Percentiles rank a stretch among this genome's conserved stretches.
Evolutionary conservation across 2,797 vertebrate genomes (phyloP).

Genomic region (Neosilurus hyrtlii): DNA sequence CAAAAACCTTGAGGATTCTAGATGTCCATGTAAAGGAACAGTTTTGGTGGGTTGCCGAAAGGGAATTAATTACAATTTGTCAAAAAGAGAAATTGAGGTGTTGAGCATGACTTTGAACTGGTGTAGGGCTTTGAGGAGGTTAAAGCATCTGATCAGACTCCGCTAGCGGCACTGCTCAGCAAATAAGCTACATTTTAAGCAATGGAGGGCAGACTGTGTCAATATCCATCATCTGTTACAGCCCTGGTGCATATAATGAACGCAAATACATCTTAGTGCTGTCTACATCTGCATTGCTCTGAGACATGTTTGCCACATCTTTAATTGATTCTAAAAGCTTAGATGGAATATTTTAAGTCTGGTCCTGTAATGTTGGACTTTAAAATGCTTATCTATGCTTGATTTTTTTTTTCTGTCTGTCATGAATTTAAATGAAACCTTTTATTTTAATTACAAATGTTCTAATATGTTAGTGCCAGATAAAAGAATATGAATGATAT

Average conservation of each 20-base stretch:
- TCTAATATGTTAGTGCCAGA: not conserved
- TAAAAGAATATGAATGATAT: not conserved
- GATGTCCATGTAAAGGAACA: conserved; percentile 9
- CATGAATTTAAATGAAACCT: not conserved
- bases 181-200: conserved; percentile 13
- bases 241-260: conserved; percentile 4
- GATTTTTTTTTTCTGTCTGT: not conserved
- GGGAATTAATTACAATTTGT: conserved; percentile 47
- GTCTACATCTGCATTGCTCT: not conserved
- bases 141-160: conserved; percentile 28
- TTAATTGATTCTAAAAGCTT: conserved; percentile 5
- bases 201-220: conserved; percentile 13
- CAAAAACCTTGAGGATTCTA: conserved; percentile 19
- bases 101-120: conserved; percentile 42
- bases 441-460: not conserved
- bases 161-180: not conserved
- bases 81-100: conserved; percentile 35
- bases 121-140: conserved; percentile 15
- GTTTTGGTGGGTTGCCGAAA: conserved; percentile 33
- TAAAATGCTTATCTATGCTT: not conserved
- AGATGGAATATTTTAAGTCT: not conserved
- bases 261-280: not conserved
- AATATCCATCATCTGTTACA: conserved; percentile 25
- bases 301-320: not conserved
- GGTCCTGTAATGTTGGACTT: not conserved